phyloP scores from a whole-genome alignment of 2,888 invertebrate species.

The Andrena trimmerana region DNA sequence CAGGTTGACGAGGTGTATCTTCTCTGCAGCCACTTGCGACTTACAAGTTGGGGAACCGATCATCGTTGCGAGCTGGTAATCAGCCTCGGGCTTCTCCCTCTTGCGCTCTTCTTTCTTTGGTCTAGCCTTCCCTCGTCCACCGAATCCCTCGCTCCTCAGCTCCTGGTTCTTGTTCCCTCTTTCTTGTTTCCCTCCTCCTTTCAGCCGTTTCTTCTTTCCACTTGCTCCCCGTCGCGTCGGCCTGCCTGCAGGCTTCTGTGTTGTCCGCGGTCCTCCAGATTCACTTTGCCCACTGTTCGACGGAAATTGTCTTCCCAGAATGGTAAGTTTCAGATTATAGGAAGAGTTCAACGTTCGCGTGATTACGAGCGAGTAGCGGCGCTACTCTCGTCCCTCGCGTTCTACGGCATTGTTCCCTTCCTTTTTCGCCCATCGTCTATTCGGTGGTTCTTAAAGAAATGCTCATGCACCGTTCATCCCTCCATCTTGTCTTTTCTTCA shows the following conservation, averaged over 20 bases:
- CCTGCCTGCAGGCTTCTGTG: slow-evolving; percentile 7
- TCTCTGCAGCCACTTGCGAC: slow-evolving; percentile 39
- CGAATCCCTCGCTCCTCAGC: neutral
- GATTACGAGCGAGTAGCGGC: slow-evolving; percentile 62
- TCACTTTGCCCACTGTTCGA: slow-evolving; percentile 65
- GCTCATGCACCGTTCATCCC: neutral
- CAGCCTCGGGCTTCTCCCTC: slow-evolving; percentile 72
- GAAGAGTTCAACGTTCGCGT: slow-evolving; percentile 70
- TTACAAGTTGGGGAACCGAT: slow-evolving; percentile 66
- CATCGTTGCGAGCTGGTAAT: slow-evolving; percentile 75
- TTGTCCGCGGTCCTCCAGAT: slow-evolving; percentile 51
- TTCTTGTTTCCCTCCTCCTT: slow-evolving; percentile 15
- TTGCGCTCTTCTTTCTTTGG: slow-evolving; percentile 34
- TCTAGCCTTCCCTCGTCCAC: slow-evolving; percentile 43
- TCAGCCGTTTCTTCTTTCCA: slow-evolving; percentile 8
- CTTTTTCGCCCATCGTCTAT: slow-evolving; percentile 1
- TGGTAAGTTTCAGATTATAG: slow-evolving; percentile 75
- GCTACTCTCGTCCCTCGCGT: slow-evolving; percentile 51
- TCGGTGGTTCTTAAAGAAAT: slow-evolving; percentile 6
- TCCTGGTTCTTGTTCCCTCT: neutral
- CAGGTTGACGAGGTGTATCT: slow-evolving; percentile 68
- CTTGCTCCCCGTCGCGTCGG: slow-evolving; percentile 21
- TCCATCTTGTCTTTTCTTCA: neutral
- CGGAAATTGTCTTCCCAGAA: slow-evolving; percentile 81
- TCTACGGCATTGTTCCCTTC: slow-evolving; percentile 61